These are phyloP conservation scores for Protonemura montana DNA, from an alignment of 2,888 invertebrate species.

Conservation along the genomic window DNA sequence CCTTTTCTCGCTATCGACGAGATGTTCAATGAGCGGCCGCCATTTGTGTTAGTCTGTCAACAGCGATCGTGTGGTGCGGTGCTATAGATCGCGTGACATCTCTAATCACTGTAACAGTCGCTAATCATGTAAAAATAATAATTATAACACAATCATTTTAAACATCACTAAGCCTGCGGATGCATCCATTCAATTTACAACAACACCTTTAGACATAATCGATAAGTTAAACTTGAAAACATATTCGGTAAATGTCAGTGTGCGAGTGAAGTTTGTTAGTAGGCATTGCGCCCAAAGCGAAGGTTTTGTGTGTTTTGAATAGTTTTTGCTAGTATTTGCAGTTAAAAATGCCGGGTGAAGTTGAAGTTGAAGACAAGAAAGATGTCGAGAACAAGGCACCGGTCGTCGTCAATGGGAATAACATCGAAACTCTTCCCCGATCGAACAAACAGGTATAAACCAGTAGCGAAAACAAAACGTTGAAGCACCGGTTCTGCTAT, in stretches of 20 bases:
- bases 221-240: neutral
- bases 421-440: conserved; percentile 67
- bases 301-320: neutral
- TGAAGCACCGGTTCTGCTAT: neutral
- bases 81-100: neutral
- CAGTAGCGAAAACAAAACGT: neutral
- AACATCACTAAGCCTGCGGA: neutral
- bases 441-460: conserved; percentile 64
- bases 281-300: neutral
- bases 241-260: neutral
- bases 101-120: neutral
- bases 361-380: conserved; percentile 49
- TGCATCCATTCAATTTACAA: neutral
- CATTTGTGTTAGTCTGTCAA: neutral
- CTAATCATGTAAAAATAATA: neutral
- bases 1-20: neutral
- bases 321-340: neutral
- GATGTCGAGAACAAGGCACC: conserved; percentile 60
- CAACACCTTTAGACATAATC: neutral
- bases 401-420: conserved; percentile 63
- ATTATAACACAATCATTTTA: neutral
- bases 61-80: neutral
- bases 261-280: neutral
- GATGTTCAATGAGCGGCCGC: neutral
- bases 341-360: conserved; percentile 52